Percentiles rank a stretch among this genome's conserved stretches.
These are phyloP conservation scores for Heliangelus exortis DNA, from an alignment of 2,797 vertebrate genomes.

Conservation along the genomic window DNA sequence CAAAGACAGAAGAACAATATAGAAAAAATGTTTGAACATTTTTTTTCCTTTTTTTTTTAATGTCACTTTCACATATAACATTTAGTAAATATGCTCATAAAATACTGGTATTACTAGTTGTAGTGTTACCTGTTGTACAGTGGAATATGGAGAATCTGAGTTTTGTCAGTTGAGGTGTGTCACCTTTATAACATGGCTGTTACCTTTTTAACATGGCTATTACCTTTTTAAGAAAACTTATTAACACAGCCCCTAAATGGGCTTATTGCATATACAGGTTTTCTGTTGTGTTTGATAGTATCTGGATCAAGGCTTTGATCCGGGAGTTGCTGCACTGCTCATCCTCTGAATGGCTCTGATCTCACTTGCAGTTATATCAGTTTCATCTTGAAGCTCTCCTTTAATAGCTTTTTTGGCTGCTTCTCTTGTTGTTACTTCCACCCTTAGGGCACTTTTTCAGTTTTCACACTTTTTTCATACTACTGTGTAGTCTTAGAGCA, in stretches of 20 bases:
- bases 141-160: neutral
- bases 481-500: neutral
- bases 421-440: neutral
- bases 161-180: neutral
- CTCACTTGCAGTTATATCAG: neutral
- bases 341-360: neutral
- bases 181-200: neutral
- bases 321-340: neutral
- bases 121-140: neutral
- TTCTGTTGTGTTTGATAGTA: neutral
- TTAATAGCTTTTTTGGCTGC: slow-evolving; percentile 1
- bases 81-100: neutral
- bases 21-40: neutral
- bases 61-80: neutral
- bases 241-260: neutral
- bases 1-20: neutral
- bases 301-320: neutral
- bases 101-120: neutral
- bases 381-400: neutral
- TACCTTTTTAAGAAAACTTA: neutral
- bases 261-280: neutral
- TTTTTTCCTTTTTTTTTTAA: neutral
- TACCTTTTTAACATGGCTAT: neutral
- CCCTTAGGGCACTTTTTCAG: neutral
- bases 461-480: neutral